phyloP scores from a whole-genome alignment of 2,888 invertebrate genomes.

The Dexiosoma caninum region DNA sequence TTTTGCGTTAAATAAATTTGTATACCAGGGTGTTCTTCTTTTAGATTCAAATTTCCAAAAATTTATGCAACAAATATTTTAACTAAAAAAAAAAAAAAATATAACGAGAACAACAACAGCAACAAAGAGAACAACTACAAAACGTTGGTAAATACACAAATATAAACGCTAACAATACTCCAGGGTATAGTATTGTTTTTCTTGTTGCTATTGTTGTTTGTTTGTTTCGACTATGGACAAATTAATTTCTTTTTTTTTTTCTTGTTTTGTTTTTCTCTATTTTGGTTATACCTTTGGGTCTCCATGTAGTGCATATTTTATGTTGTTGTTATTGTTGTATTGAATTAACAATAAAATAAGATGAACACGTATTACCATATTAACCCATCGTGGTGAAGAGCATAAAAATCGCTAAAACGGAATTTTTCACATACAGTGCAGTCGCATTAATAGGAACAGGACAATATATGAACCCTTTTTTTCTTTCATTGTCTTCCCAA shows the following conservation, averaged over 20 bases:
- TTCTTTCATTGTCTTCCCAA: no score
- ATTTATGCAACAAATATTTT: slow-evolving; percentile 57
- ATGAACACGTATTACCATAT: neutral
- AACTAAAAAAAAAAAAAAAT: slow-evolving; percentile 41
- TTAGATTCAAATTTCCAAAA: slow-evolving; percentile 43
- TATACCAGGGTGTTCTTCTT: slow-evolving; percentile 10
- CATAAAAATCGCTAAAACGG: neutral
- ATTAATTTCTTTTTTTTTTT: slow-evolving; percentile 22
- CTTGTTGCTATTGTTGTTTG: slow-evolving; percentile 10
- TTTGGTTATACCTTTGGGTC: slow-evolving; percentile 16
- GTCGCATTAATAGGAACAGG: no score
- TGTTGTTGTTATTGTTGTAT: slow-evolving; percentile 6
- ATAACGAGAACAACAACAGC: neutral
- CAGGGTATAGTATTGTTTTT: slow-evolving; percentile 36
- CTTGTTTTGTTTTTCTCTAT: no score
- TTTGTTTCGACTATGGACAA: slow-evolving; percentile 34
- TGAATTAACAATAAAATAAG: slow-evolving; percentile 4
- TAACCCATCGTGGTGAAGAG: neutral
- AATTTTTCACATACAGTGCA: no score
- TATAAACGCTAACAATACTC: slow-evolving; percentile 60
- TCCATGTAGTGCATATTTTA: neutral
- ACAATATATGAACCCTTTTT: no score
- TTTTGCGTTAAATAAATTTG: neutral
- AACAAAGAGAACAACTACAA: slow-evolving; percentile 28
- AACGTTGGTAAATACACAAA: slow-evolving; percentile 47